These are phyloP conservation scores for Drosophila nr. perissopoda DNA, from an alignment of 2,888 invertebrate species.

Conservation along the genomic window DNA sequence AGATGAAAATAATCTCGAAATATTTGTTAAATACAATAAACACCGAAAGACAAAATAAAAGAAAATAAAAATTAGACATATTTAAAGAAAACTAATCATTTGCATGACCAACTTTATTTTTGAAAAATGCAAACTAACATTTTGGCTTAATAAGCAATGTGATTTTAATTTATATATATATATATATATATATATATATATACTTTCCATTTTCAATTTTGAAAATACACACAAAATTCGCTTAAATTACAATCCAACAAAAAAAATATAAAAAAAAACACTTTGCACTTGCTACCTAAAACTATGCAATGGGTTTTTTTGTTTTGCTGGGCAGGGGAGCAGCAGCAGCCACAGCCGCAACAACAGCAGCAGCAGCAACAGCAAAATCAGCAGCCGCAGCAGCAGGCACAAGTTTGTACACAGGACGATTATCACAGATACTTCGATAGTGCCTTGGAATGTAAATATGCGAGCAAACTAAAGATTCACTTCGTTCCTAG, in stretches of 20 bases:
- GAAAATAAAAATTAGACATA: slow-evolving; percentile 19
- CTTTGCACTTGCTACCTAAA: slow-evolving; percentile 34
- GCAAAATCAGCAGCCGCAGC: slow-evolving; percentile 66
- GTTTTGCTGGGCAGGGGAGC: slow-evolving; percentile 51
- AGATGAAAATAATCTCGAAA: slow-evolving; percentile 67
- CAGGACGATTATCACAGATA: slow-evolving; percentile 92
- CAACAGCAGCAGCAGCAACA: slow-evolving; percentile 12
- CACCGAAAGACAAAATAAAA: slow-evolving; percentile 13
- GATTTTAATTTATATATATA: slow-evolving; percentile 17
- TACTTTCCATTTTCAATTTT: slow-evolving; percentile 38
- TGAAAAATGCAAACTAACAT: slow-evolving; percentile 22
- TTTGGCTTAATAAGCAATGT: slow-evolving; percentile 33
- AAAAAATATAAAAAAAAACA: slow-evolving; percentile 46
- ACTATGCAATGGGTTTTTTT: slow-evolving; percentile 42
- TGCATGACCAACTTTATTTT: slow-evolving; percentile 16
- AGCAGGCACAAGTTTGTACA: slow-evolving; percentile 85
- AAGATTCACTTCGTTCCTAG: slow-evolving; percentile 11
- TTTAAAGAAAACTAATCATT: slow-evolving; percentile 6
- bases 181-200: slow-evolving; percentile 32
- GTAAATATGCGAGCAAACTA: slow-evolving; percentile 85
- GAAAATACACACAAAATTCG: slow-evolving; percentile 34
- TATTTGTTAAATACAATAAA: slow-evolving; percentile 52
- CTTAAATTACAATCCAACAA: slow-evolving; percentile 35
- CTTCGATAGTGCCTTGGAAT: slow-evolving; percentile 92
- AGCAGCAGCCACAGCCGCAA: slow-evolving; percentile 41